A percentile compares a stretch with the other conserved stretches of the same genome.
Conservation (phyloP, 1,140 invertebrate species). For the Megalopta genalis region DNA sequence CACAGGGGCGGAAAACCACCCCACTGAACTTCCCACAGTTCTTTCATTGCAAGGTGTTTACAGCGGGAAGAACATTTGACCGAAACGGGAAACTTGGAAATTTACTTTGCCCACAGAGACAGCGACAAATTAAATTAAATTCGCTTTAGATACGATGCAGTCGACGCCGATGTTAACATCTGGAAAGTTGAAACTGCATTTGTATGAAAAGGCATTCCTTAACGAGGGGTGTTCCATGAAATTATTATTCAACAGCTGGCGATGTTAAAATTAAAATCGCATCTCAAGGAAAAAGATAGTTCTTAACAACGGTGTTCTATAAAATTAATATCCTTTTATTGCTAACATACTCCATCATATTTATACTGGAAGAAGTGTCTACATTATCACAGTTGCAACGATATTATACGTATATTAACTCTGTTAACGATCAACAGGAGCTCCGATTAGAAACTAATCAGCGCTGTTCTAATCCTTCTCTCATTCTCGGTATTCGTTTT, state of each 20-base stretch:
- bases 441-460: not conserved
- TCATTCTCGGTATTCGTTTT: no score
- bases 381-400: constrained; percentile 37
- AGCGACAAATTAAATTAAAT: not conserved
- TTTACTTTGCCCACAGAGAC: not conserved
- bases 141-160: no score
- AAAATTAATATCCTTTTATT: constrained; percentile 41
- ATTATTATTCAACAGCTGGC: no score
- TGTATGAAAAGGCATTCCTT: no score
- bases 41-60: not conserved
- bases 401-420: constrained; percentile 2
- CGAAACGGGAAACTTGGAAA: not conserved
- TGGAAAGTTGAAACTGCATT: no score
- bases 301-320: constrained; percentile 9
- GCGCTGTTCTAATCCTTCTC: constrained; percentile 1
- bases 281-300: no score
- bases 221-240: no score
- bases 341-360: constrained; percentile 16
- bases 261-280: no score
- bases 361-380: constrained; percentile 10
- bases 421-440: not conserved
- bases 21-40: not conserved
- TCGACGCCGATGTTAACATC: no score
- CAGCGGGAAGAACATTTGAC: not conserved
- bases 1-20: not conserved